Evolutionary conservation across 2,888 invertebrate genomes (phyloP), one percentile per base, ranked within the genome.

Genomic region (Hyles lineata): DNA sequence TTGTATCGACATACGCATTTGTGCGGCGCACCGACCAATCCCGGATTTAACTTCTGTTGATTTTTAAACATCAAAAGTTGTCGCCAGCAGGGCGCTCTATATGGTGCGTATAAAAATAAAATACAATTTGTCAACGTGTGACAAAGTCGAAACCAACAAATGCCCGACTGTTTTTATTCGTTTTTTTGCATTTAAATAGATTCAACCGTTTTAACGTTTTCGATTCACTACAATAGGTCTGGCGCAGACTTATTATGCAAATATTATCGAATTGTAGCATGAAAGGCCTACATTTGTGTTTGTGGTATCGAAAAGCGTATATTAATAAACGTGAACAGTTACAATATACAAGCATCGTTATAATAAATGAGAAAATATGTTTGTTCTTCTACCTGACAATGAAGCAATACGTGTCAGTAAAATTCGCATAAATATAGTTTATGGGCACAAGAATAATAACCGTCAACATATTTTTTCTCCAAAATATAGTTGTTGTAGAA

Each of bases 71-170:
- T 67, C 50, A 67, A 67, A 52, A 67, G 67, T 50, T 50, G 67
- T 50, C 67, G 50, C 67, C 67, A 50, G 17, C 67, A 67, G 23
- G 7, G 15, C 43, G 50, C 67, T 67, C 50, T 67, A 43, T 50
- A 50, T 67, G 23, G 43, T 67, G 17, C 50, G 55, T 55, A 55
- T 23, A 50, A 67, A 67, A 67, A 67, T 67, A 67, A 67, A 67
- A 67, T 67, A 67, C 67, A 50, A 50, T 50, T 50, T 67, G 43
- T 67, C 17, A 67, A 50, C 67, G 67, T 43, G 23, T 50, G 43
- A 67, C 67, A 50, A 67, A 50, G 43, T 50, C 50, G 67, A 67
- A 67, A 67, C 67, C 67, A 67, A 67, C 67, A 67, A 67, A 67
- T 63, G 9, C 3, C 17, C 23, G 50, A 21, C 11, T 50, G 35